Evolutionary conservation across 2,113 vertebrate species (phyloP).

Genomic region (Pelecanoides urinatrix): DNA sequence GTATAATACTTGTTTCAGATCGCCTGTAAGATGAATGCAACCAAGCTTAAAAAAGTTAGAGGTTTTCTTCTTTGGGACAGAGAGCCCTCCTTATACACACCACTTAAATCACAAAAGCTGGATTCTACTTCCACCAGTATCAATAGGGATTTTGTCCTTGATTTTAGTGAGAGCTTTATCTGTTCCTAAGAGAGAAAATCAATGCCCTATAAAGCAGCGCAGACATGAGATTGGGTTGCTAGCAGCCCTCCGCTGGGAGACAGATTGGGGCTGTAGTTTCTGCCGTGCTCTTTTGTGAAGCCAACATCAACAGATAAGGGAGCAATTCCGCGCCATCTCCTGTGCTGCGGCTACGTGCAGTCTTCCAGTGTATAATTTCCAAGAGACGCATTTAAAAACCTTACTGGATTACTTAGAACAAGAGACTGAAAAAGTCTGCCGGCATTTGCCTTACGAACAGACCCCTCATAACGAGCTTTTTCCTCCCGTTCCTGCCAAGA

Average conservation of each 20-base stretch:
- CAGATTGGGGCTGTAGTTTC: neutral
- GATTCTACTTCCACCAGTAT: neutral
- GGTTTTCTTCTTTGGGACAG: neutral
- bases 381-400: neutral
- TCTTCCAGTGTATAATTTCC: neutral
- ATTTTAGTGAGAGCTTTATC: neutral
- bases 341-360: rapidly evolving
- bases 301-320: conserved; percentile 11
- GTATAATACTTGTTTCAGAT: neutral
- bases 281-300: neutral
- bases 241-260: neutral
- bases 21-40: neutral
- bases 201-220: neutral
- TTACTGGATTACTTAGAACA: neutral
- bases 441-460: neutral
- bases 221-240: neutral
- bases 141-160: conserved; percentile 15
- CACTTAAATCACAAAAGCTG: neutral
- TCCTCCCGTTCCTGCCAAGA: neutral
- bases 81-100: neutral
- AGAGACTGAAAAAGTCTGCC: neutral
- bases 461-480: neutral
- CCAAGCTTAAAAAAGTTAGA: neutral
- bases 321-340: rapidly evolving
- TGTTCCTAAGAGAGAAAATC: neutral